Evolutionary conservation across 2,888 invertebrate genomes (phyloP).

Genomic region (Erebia aethiops): DNA sequence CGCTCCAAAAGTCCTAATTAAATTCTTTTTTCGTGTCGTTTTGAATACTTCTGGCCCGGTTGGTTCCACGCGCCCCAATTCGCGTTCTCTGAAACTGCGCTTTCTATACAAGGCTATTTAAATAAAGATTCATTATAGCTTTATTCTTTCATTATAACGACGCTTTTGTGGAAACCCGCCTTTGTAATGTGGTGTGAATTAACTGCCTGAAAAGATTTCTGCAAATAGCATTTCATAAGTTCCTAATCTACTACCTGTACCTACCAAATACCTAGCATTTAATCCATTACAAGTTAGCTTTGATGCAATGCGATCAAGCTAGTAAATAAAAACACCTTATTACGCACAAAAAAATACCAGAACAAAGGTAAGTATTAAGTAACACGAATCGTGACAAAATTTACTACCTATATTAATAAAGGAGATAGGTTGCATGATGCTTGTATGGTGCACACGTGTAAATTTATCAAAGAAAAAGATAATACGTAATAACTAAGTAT

Average conservation of each 20-base stretch:
- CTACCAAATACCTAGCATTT: not conserved
- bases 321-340: no score
- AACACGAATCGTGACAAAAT: no score
- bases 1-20: conserved; percentile 33
- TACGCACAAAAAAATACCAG: no score
- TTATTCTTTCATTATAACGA: conserved; percentile 60
- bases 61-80: conserved; percentile 35
- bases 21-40: conserved; percentile 32
- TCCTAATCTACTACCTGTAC: not conserved
- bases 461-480: no score
- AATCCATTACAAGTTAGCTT: no score
- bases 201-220: conserved; percentile 48
- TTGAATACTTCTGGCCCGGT: conserved; percentile 27
- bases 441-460: no score
- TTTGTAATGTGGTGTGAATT: conserved; percentile 69
- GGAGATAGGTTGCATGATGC: no score
- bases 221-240: not conserved
- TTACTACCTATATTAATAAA: no score
- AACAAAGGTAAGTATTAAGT: no score
- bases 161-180: conserved; percentile 61
- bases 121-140: conserved; percentile 56
- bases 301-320: no score
- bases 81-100: conserved; percentile 32
- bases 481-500: no score
- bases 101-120: conserved; percentile 57